A percentile compares a stretch with the other conserved stretches of the same genome.
phyloP scores from a whole-genome alignment of 2,888 invertebrate genomes.

The Ametastegia equiseti region DNA sequence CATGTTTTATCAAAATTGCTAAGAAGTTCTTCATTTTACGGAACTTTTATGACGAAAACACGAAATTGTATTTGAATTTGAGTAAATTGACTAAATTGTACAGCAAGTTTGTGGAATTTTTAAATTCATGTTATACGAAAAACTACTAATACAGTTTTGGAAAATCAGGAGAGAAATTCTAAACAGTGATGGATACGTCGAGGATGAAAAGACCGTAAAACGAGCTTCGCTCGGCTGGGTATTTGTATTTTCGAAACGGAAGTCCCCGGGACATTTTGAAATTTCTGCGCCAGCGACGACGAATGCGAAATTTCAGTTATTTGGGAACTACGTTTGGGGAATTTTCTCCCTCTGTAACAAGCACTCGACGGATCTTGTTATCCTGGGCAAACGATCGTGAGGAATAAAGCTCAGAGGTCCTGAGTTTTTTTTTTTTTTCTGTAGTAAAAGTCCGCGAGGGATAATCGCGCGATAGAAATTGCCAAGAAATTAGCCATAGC shows the following conservation, averaged over 20 bases:
- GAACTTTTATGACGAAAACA: too few species aligned
- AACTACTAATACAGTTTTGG: too few species aligned
- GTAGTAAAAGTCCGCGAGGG: background rate
- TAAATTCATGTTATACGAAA: too few species aligned
- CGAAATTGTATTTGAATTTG: too few species aligned
- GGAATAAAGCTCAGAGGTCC: background rate
- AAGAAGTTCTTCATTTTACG: too few species aligned
- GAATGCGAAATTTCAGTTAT: background rate
- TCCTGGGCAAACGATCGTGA: constrained; percentile 9
- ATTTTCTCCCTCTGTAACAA: background rate
- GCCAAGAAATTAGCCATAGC: constrained; percentile 1
- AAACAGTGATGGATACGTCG: too few species aligned
- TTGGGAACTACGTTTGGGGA: background rate
- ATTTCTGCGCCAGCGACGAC: background rate
- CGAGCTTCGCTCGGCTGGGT: background rate
- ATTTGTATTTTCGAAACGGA: too few species aligned
- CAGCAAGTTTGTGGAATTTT: too few species aligned
- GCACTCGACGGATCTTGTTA: constrained; percentile 15
- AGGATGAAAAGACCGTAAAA: background rate
- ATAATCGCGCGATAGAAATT: background rate
- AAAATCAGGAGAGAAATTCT: too few species aligned
- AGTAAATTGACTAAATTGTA: too few species aligned
- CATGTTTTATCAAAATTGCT: too few species aligned
- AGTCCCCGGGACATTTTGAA: background rate
- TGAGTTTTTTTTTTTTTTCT: too few species aligned